These are phyloP conservation scores for Sphaerophoria rueppellii DNA, from an alignment of 2,888 invertebrate genomes.

Conservation along the genomic window DNA sequence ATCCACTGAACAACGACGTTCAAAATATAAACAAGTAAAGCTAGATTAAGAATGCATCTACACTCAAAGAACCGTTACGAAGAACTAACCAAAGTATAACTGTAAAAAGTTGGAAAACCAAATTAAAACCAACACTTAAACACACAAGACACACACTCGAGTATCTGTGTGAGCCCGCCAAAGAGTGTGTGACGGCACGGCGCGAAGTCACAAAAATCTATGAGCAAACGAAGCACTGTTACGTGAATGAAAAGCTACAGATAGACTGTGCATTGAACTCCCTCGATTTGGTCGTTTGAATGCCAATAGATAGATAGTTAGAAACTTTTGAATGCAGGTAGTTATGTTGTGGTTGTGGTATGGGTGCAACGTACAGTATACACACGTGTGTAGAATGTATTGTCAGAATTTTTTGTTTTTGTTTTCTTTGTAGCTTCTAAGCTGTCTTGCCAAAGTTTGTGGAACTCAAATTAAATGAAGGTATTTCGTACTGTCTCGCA, in stretches of 20 bases:
- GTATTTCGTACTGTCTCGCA: constrained; percentile 46
- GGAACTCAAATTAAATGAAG: constrained; percentile 53
- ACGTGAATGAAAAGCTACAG: constrained; percentile 72
- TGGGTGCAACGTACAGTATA: constrained; percentile 27
- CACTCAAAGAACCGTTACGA: constrained; percentile 82
- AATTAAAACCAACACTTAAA: constrained; percentile 45
- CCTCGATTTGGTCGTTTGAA: constrained; percentile 61
- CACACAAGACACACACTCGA: background rate
- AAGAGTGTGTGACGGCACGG: constrained; percentile 48
- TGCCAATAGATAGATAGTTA: constrained; percentile 62
- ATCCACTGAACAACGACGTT: no score
- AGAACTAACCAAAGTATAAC: constrained; percentile 78
- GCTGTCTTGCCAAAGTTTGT: constrained; percentile 45
- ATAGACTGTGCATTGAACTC: constrained; percentile 71
- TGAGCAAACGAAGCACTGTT: constrained; percentile 62
- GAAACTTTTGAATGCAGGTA: constrained; percentile 64
- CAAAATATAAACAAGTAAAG: constrained; percentile 56
- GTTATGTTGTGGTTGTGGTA: constrained; percentile 21
- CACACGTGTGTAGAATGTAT: constrained; percentile 44
- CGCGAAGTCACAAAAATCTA: constrained; percentile 66
- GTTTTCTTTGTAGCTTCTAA: constrained; percentile 8
- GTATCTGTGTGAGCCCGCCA: constrained; percentile 56
- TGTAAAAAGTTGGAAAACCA: constrained; percentile 60
- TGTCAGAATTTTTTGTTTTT: constrained; percentile 23
- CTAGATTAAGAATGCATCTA: constrained; percentile 76